Percentiles rank a stretch among this genome's conserved stretches.
These are phyloP conservation scores for Lepidocyrtinus sp. DNA, from an alignment of 2,888 invertebrate species.

Conservation along the genomic window DNA sequence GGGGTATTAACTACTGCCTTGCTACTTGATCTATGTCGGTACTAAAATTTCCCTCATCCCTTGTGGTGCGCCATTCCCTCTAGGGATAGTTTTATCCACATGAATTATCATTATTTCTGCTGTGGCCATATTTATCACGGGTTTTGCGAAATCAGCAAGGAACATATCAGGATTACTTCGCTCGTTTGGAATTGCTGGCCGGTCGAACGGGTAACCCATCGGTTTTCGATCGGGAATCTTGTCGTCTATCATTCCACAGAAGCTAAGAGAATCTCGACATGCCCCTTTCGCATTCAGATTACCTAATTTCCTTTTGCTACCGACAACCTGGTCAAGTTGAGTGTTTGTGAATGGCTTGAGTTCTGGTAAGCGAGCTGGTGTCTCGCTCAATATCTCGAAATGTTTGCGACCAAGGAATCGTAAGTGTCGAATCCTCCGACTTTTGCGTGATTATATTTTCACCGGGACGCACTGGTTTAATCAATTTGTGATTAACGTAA, in stretches of 20 bases:
- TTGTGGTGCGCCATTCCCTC: conserved; percentile 40
- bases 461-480: too few species aligned
- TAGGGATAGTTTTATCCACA: conserved; percentile 33
- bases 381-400: too few species aligned
- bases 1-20: too few species aligned
- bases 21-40: neutral
- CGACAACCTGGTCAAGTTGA: too few species aligned
- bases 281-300: neutral
- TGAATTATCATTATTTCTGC: conserved; percentile 41
- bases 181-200: conserved; percentile 26
- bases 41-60: conserved; percentile 3
- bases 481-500: too few species aligned
- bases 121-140: conserved; percentile 33
- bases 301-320: neutral
- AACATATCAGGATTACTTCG: conserved; percentile 7
- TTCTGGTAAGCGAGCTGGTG: too few species aligned
- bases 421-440: too few species aligned
- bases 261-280: conserved; percentile 83
- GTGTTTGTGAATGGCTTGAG: too few species aligned
- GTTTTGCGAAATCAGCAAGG: conserved; percentile 28
- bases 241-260: conserved; percentile 84
- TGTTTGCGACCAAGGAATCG: too few species aligned
- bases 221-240: conserved; percentile 84
- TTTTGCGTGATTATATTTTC: too few species aligned
- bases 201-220: conserved; percentile 77